Base-by-base conservation (phyloP, 2,888 invertebrate species). In the Platycheirus rosarum region DNA sequence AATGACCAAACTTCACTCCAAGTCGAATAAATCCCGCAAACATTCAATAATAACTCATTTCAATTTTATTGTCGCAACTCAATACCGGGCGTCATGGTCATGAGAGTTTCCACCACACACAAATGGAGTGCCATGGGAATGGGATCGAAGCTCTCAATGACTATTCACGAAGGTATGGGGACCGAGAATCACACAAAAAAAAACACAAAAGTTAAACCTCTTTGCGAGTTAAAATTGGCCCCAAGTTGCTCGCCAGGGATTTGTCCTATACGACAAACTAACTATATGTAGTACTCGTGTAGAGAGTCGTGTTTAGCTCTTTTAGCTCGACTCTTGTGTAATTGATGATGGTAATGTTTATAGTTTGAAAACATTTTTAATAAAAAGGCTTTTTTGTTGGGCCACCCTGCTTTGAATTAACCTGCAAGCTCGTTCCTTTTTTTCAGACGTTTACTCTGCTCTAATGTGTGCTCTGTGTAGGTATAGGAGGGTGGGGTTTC, bases 291-390 rank as follows among this genome's bases (percentile, higher is more conserved):
- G 62, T 37, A 40, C 9, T 49, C 14, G 40, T 8, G 14, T 1
- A 14, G n/a, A 14, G 14, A 14, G 18, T 42, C 29, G 44, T 16
- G 66, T 76, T 82, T 65, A 71, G 77, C 40, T 80, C 51, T 62
- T 53, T 76, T 60, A 69, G 65, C 65, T 40, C 23, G 60, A 60
- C 49, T 71, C 76, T 73, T 53, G 82, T 71, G 82, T 82, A 82
- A 82, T 82, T 82, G 82, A 82, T 82, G 82, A 77, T 60, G 68
- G 82, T 63, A 82, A 76, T 82, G 82, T 68, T 77, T 82, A 71
- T 82, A 82, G 82, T 82, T 82, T 77, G 77, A 71, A 82, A 82
- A 82, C 82, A 82, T 82, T 82, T 82, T 82, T 82, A 82, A 82
- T 82, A 82, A 77, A 82, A 77, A 82, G 66, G 68, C 49, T 57